phyloP scores from a whole-genome alignment of 2,113 vertebrate genomes.

The Zingel zingel region DNA sequence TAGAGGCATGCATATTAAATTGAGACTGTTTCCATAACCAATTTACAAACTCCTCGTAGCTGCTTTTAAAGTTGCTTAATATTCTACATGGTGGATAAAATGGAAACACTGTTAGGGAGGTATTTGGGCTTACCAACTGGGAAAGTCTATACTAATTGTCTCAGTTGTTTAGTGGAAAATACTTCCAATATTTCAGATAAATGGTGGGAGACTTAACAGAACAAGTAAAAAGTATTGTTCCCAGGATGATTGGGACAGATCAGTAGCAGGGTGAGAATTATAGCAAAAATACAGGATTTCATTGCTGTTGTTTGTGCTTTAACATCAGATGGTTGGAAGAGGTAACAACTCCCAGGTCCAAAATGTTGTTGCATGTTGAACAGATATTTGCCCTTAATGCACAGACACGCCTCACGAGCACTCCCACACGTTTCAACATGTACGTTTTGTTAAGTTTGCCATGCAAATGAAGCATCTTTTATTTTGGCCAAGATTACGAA shows the following conservation, averaged over 20 bases:
- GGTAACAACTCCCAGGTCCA: background rate
- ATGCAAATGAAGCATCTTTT: too few relatives aligned
- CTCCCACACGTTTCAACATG: background rate
- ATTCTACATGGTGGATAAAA: background rate
- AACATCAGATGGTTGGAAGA: background rate
- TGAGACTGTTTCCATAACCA: too few relatives aligned
- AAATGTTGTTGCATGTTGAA: background rate
- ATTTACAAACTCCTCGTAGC: too few relatives aligned
- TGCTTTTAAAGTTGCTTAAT: background rate
- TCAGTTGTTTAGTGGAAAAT: background rate
- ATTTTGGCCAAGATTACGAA: too few relatives aligned
- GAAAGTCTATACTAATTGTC: background rate
- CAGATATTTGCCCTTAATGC: background rate
- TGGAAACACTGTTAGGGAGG: background rate
- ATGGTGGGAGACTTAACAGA: background rate
- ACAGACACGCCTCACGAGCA: background rate
- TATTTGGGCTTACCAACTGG: background rate
- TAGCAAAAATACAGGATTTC: background rate
- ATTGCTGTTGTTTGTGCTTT: background rate
- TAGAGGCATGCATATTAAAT: too few relatives aligned
- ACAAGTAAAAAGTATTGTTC: background rate
- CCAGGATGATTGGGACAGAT: background rate
- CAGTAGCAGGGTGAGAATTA: background rate
- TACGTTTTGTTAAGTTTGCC: too few relatives aligned
- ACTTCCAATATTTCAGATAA: background rate